Evolutionary conservation across 2,888 invertebrate species (phyloP), one percentile per base, ranked within the genome.

Genomic region (Epistrophella euchroma): DNA sequence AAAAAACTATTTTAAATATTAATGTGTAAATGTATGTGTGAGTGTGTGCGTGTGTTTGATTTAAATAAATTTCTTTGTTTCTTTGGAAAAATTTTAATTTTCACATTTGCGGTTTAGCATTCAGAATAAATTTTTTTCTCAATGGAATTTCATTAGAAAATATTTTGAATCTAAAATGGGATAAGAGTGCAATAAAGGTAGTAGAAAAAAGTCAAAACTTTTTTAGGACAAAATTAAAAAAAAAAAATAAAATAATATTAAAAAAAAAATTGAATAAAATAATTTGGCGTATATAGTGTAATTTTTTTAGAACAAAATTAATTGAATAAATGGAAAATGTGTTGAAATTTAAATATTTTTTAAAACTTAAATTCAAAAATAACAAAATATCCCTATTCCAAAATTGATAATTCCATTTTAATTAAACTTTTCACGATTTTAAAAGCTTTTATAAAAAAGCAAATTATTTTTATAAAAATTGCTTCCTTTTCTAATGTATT

Each of bases 161-260:
- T 22, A 11, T 52, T 64, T 83, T 78, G 83, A 83, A 74, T 40
- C 85, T 88, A 82, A 88, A 89, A 89, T 89, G 90, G 90, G 89
- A 90, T 88, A 89, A 88, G 88, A 88, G 89, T 90, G 90, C 90
- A 90, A 90, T 90, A 90, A 19, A 86, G 17, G 50, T 32, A 19
- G 62, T 74, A 40, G 47, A 62, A 58, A 79, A 76, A 71, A 77
- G 64, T 70, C 37, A 66, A 80, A 79, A 55, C 4, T 82, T 76
- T 72, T 68, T 78, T 79, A 78, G 70, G 28, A 75, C 50, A 77
- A 81, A 88, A 81, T 77, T 86, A 45, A 47, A 19, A 40, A 25
- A 68, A 17, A 55, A 22, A 43, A 76, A 60, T 37, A 11, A 17
- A 56, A 11, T 56, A 56, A n/a, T n/a, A n/a, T n/a, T n/a, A n/a